Conservation (phyloP, 2,888 invertebrate species). For the Coelinius sp. region DNA sequence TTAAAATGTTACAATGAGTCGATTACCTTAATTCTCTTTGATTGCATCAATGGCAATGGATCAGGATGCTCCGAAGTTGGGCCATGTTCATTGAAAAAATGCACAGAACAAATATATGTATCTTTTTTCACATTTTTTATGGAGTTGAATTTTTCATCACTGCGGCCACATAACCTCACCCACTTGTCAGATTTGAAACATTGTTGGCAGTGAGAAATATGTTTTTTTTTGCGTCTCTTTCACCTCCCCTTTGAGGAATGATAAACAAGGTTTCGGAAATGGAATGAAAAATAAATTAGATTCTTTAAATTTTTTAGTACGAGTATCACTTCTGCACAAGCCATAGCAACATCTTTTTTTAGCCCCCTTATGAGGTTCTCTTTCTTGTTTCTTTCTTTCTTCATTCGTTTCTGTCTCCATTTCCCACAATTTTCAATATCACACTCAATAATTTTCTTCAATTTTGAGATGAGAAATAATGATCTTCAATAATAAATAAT, state of each 20-base stretch:
- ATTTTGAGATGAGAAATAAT: too few relatives aligned
- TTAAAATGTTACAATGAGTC: too few relatives aligned
- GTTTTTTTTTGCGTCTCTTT: slow-evolving; percentile 39
- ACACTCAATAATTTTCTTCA: too few relatives aligned
- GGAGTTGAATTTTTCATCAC: slow-evolving; percentile 41
- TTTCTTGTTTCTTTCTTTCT: too few relatives aligned
- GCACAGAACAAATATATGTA: slow-evolving; percentile 40
- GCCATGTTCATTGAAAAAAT: slow-evolving; percentile 33
- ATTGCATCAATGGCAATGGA: slow-evolving; percentile 14
- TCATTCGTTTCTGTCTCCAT: too few relatives aligned
- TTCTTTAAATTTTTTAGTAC: slow-evolving; percentile 28
- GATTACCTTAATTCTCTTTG: not conserved
- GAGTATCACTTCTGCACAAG: too few relatives aligned
- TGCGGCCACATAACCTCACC: slow-evolving; percentile 45
- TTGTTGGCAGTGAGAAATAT: slow-evolving; percentile 43
- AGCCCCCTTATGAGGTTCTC: too few relatives aligned
- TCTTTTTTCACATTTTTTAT: slow-evolving; percentile 43
- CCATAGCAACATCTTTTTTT: too few relatives aligned
- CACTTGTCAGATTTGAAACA: slow-evolving; percentile 41
- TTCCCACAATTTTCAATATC: too few relatives aligned
- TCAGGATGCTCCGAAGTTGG: slow-evolving; percentile 36
- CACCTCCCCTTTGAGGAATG: slow-evolving; percentile 42
- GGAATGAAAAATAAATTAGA: slow-evolving; percentile 41
- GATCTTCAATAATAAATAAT: too few relatives aligned
- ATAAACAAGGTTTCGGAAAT: slow-evolving; percentile 42